Base-by-base conservation (phyloP, 2,888 invertebrate genomes). In the Eilema depressum region DNA sequence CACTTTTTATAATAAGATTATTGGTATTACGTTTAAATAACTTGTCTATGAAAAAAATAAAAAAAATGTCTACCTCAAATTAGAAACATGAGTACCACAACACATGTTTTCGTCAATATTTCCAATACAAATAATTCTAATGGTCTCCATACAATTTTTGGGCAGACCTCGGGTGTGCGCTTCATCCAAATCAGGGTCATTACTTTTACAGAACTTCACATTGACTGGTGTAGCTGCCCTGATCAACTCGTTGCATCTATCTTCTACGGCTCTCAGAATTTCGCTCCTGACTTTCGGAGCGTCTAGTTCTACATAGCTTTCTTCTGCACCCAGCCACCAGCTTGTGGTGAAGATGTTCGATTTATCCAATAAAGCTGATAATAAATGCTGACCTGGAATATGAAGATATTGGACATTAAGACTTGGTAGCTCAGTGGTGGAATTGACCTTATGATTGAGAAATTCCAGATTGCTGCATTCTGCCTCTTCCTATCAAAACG, bases 71-170 rank as follows among this genome's bases (percentile, higher is more conserved):
- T 79, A 95, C 95, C 96, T 96, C 41, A 98, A 92, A 89, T 97
- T 98, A 7, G 96, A 95, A 0, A 98, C 98, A 87, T 98, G 98
- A 0, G 98, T 98, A 1, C 98, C 98, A 90, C 98, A 98, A 87
- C 98, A 98, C 96, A 98, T 97, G 84, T 98, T 98, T 73, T 96
- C 96, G 79, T 98, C 98, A 63, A 98, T 91, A 26, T 96, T 96
- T 53, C 97, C 96, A 72, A 98, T 98, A 67, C 96, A 96, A 53
- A 98, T 96, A 3, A 98, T 96, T 67, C 98, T 94, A 20, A 98
- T 97, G 30, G 97, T 96, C 0, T 97, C 97, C 79, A 96, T 96
- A 80, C 98, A 97, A 87, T 98, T 98, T 72, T 97, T 97, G 0
- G 98, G 98, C 33, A 98, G 90, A 0, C 98, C 98, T 79, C 97